Conservation (phyloP, 2,888 invertebrate species). For the Electrophaes corylata region DNA sequence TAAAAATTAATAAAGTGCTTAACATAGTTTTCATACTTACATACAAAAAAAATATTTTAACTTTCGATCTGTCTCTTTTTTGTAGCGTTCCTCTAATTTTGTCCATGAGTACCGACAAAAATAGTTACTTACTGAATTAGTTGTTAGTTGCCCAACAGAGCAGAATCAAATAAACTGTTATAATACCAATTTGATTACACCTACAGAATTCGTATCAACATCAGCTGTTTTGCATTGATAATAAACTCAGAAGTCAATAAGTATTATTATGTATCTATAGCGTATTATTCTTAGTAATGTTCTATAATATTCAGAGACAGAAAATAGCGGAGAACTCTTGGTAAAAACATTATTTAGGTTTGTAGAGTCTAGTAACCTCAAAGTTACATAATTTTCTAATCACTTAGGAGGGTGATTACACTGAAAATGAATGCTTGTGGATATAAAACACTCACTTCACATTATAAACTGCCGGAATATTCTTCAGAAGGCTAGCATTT, state of each 20-base stretch:
- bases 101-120: no score
- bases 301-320: neutral
- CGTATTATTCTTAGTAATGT: neutral
- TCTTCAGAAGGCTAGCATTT: conserved; percentile 70
- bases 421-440: conserved; percentile 27
- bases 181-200: no score
- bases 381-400: conserved; percentile 74
- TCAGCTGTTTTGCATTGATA: neutral
- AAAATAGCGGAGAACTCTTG: neutral
- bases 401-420: conserved; percentile 26
- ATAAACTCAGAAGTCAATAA: neutral
- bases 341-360: conserved; percentile 8
- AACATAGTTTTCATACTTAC: no score
- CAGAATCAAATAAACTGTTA: no score
- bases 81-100: no score
- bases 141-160: no score
- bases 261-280: neutral
- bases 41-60: no score
- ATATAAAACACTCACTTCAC: conserved; percentile 73
- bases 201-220: no score
- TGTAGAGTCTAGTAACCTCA: conserved; percentile 62
- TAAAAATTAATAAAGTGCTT: no score
- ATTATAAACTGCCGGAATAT: conserved; percentile 77
- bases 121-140: no score
- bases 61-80: no score